Percentiles rank a stretch among this genome's conserved stretches.
Evolutionary conservation across 2,888 invertebrate genomes (phyloP).

Genomic region (Bimastos eiseni): DNA sequence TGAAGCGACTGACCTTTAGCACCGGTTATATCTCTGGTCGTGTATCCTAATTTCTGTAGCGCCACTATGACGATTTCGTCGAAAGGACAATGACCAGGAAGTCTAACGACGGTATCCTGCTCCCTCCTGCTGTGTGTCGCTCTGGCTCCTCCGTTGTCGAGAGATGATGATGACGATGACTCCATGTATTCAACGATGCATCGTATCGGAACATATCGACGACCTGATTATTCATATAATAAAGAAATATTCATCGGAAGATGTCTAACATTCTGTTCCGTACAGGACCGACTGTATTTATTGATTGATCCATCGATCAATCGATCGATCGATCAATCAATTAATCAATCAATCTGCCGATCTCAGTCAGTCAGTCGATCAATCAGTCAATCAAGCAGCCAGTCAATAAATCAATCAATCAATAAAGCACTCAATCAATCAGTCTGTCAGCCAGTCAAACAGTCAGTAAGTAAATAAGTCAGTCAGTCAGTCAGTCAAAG

Average conservation of each 20-base stretch:
- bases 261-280: too few relatives aligned
- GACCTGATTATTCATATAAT: background rate
- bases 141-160: background rate
- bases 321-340: too few relatives aligned
- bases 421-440: too few relatives aligned
- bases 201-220: background rate
- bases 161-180: background rate
- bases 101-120: background rate
- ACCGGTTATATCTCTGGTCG: constrained; percentile 10
- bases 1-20: constrained; percentile 8
- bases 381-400: too few relatives aligned
- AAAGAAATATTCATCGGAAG: background rate
- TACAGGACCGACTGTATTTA: too few relatives aligned
- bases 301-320: too few relatives aligned
- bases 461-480: too few relatives aligned
- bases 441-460: too few relatives aligned
- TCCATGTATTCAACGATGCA: background rate
- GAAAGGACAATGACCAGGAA: constrained; percentile 15
- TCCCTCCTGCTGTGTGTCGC: background rate
- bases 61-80: constrained; percentile 15
- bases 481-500: too few relatives aligned
- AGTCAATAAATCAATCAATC: too few relatives aligned
- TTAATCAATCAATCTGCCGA: too few relatives aligned
- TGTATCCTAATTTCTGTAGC: constrained; percentile 1
- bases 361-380: too few relatives aligned